These are phyloP conservation scores for Pollenia griseotomentosa DNA, from an alignment of 2,888 invertebrate genomes.

Conservation along the genomic window DNA sequence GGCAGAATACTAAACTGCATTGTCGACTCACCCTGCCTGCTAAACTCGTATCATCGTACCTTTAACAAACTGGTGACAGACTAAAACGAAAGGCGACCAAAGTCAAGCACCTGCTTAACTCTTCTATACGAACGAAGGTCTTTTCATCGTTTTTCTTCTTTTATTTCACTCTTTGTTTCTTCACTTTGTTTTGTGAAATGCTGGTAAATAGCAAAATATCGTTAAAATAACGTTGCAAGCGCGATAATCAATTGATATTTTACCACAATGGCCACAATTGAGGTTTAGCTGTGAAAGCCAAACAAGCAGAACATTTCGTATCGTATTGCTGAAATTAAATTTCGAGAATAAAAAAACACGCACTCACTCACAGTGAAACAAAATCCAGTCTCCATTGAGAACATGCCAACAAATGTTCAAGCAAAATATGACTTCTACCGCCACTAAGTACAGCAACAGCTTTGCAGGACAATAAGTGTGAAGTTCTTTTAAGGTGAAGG, in stretches of 20 bases:
- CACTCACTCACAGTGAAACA: neutral
- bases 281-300: slow-evolving; percentile 66
- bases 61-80: slow-evolving; percentile 19
- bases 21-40: slow-evolving; percentile 2
- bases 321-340: slow-evolving; percentile 9
- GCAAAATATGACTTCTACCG: neutral
- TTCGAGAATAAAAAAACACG: neutral
- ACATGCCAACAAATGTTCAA: neutral
- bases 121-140: slow-evolving; percentile 46
- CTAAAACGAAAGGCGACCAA: slow-evolving; percentile 58
- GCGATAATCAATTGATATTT: slow-evolving; percentile 71
- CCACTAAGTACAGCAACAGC: neutral
- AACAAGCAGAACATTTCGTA: slow-evolving; percentile 41
- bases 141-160: neutral
- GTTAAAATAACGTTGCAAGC: slow-evolving; percentile 70
- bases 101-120: slow-evolving; percentile 72
- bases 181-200: slow-evolving; percentile 42
- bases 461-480: neutral
- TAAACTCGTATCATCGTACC: neutral
- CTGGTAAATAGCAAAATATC: slow-evolving; percentile 72
- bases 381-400: slow-evolving; percentile 23
- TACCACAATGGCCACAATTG: slow-evolving; percentile 72
- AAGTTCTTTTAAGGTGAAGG: too few relatives aligned
- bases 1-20: neutral
- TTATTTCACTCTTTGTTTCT: neutral